These are phyloP conservation scores for Ganaspis sp. DNA, from an alignment of 1,140 invertebrate genomes.

Conservation along the genomic window DNA sequence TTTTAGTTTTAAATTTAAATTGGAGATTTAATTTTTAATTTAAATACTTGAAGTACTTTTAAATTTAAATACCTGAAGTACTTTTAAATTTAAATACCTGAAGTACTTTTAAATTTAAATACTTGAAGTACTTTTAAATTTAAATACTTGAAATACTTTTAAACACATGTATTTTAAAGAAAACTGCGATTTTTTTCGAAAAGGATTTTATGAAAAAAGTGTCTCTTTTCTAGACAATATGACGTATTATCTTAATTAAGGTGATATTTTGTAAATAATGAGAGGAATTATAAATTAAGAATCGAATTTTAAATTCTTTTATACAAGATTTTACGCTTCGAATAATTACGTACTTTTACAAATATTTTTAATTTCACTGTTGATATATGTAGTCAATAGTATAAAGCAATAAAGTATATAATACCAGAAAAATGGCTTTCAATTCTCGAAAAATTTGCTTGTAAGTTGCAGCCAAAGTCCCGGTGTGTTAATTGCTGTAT, in stretches of 20 bases:
- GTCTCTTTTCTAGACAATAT: neutral
- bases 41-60: too few relatives aligned
- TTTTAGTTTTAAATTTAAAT: too few relatives aligned
- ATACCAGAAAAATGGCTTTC: slow-evolving; percentile 19
- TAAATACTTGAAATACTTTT: too few relatives aligned
- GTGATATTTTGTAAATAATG: neutral
- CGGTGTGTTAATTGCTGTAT: slow-evolving; percentile 17
- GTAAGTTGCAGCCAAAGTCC: neutral
- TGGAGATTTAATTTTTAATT: too few relatives aligned
- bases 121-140: too few relatives aligned
- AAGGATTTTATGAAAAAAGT: too few relatives aligned
- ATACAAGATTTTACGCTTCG: slow-evolving; percentile 10
- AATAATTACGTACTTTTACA: neutral
- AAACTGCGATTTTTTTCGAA: too few relatives aligned
- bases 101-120: too few relatives aligned
- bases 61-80: too few relatives aligned
- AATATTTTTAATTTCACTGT: slow-evolving; percentile 16
- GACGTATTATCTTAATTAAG: neutral
- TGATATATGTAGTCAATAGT: slow-evolving; percentile 1
- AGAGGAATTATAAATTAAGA: neutral
- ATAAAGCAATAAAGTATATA: neutral
- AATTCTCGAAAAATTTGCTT: slow-evolving; percentile 17
- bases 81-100: too few relatives aligned
- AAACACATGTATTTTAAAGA: too few relatives aligned
- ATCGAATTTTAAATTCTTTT: neutral